Evolutionary conservation across 2,113 vertebrate genomes (phyloP).

Genomic region (Caranx ignobilis): DNA sequence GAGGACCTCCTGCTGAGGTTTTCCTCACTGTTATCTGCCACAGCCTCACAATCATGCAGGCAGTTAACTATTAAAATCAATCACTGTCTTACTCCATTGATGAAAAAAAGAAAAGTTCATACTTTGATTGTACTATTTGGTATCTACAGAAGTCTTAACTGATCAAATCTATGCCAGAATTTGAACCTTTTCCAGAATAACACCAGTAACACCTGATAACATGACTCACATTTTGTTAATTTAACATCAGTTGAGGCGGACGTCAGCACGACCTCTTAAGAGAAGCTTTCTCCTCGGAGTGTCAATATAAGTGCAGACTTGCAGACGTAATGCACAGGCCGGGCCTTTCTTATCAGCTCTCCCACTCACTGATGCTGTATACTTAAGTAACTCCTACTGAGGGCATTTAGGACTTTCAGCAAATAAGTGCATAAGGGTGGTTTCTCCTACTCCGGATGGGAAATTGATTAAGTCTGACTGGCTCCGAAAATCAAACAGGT

Average conservation of each 20-base stretch:
- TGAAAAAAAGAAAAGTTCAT: not conserved
- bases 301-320: constrained; percentile 22
- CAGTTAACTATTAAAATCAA: constrained; percentile 7
- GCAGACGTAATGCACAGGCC: constrained; percentile 1
- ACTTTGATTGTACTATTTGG: not conserved
- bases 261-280: constrained; percentile 40
- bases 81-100: not conserved
- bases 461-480: not conserved
- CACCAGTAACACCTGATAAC: not conserved
- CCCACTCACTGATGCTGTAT: constrained; percentile 22
- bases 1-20: not conserved
- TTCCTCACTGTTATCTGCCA: not conserved
- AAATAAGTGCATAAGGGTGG: not conserved
- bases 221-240: constrained; percentile 12
- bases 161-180: not conserved
- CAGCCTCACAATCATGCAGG: not conserved
- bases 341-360: constrained; percentile 50
- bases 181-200: not conserved
- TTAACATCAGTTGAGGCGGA: constrained; percentile 13
- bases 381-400: not conserved
- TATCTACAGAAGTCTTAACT: not conserved
- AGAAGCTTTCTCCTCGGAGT: constrained; percentile 54
- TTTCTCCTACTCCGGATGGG: not conserved
- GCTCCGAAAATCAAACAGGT: not conserved
- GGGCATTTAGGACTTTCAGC: constrained; percentile 1